Base-by-base conservation (phyloP, 2,888 invertebrate species). In the Bhutanitis thaidina region DNA sequence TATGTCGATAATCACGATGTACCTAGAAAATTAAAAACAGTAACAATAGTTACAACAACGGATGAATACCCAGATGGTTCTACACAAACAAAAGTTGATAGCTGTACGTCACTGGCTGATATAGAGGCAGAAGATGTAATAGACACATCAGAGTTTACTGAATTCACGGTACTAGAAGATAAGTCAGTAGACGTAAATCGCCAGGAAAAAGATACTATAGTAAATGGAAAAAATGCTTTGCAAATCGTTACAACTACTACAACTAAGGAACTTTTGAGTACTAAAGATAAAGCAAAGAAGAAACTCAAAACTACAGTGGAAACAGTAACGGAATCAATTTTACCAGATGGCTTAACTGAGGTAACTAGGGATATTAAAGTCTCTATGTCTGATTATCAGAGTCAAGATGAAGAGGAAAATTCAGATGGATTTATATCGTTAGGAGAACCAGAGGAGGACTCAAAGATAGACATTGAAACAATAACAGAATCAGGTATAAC, bases 11-110 rank as follows among this genome's bases (percentile, higher is more conserved):
- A 56, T 12, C 52, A 71, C 35, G 77, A 72, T 1, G 60, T 65
- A 41, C 69, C 77, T 10, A 74, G 63, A 51, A 90, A 89, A 65
- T 52, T 88, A 14, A 90, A 90, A 56, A 87, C 74, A 7, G 71
- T 75, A 1, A 81, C 77, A 10, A 74, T 71, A 15, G 60, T 80
- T 0, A 84, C 80, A 8, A 88, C 84, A 8, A 85, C 80, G 25
- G 89, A 90, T 56, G 71, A 75, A 44, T 89, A 83, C 56, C 89
- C 90, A 13, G 90, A 90, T 56, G 86, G 89, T 34, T 88, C 88
- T 7, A 79, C 82, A 7, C 74, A 70, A 29, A 80, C 81, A 1
- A 84, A 83, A 60, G 71, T 84, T 16, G 88, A 89, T 43, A 80
- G 72, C 27, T 86, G 74, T 55, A 82, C 83, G 8, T 71, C 77